phyloP scores from a whole-genome alignment of 2,113 vertebrate genomes.

The Bos indicus region DNA sequence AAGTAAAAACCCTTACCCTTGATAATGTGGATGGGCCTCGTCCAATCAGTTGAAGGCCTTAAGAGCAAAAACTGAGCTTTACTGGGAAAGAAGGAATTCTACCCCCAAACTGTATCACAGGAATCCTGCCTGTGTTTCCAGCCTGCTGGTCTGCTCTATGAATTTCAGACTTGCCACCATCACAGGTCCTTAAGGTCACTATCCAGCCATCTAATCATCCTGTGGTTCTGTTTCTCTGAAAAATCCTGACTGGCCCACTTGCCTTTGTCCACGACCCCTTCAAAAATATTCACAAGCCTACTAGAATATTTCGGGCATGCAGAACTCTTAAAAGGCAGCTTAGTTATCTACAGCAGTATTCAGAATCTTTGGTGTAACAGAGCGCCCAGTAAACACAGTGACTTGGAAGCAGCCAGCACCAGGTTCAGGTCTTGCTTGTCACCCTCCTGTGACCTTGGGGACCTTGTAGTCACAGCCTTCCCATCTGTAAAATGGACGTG shows the following conservation, averaged over 20 bases:
- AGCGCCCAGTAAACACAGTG: accelerated
- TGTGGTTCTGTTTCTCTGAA: neutral
- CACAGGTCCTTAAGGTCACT: neutral
- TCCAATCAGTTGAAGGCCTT: neutral
- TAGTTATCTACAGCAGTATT: neutral
- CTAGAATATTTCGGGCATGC: neutral
- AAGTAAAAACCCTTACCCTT: neutral
- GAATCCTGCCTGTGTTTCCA: neutral
- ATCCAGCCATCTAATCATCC: neutral
- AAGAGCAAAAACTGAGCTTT: neutral
- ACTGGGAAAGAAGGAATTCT: neutral
- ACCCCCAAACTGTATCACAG: neutral
- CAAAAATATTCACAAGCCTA: neutral
- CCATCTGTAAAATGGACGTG: neutral
- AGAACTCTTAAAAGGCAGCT: neutral
- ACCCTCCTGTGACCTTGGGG: neutral
- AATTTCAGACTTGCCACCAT: neutral
- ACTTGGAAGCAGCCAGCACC: neutral
- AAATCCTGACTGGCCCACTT: neutral
- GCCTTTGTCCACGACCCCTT: neutral
- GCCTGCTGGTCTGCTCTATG: neutral
- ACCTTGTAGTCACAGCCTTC: neutral
- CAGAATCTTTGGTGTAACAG: neutral
- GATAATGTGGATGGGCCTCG: neutral
- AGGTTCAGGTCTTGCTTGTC: neutral